Base-by-base conservation (phyloP, 1,140 invertebrate genomes). In the Pogonomyrmex barbatus region DNA sequence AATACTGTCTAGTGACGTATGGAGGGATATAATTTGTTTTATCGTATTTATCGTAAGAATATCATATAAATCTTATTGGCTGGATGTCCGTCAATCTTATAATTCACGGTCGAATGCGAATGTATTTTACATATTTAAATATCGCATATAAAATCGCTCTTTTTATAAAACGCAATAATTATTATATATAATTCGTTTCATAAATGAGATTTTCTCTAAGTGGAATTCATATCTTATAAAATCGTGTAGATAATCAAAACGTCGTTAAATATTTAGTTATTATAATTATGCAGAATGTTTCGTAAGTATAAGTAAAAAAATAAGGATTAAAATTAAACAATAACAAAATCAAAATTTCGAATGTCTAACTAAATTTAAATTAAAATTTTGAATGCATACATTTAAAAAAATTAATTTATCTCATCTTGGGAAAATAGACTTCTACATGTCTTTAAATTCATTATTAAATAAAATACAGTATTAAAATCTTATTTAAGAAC, bases 221-320 rank as follows among this genome's bases (percentile, higher is more conserved):
- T 73, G 36, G 8, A 82, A 82, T 82, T 71, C 24, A 47, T 73
- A 83, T 83, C 42, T 83, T 73, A 83, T 73, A 87, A 89, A 71
- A 14, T 87, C 45, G 45, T 24, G 17, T 24, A 71, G 70, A 73
- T 73, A 60, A 82, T 75, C 68, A 4, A 68, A 67, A 65, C 62
- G 17, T 60, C 17, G 2, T 60, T 62, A 62, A 60, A 73, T 54
- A 30, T 75, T 83, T 82, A 82, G 36, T 83, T 54, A 10, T 42
- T 62, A 60, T 73, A 83, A 60, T n/a, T 83, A 75, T 62, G 50
- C 56, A 75, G 56, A 10, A 83, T 73, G 68, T 83, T 82, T 82
- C 54, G 54, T 82, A 82, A 82, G 12, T 79, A 68, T 6, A 33
- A 17, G 24, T 24, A 24, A 24, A 24, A 24, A 24, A 24, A 24